Evolutionary conservation across 2,888 invertebrate species (phyloP), one percentile per base, ranked within the genome.

Genomic region (Salpingus planirostris): DNA sequence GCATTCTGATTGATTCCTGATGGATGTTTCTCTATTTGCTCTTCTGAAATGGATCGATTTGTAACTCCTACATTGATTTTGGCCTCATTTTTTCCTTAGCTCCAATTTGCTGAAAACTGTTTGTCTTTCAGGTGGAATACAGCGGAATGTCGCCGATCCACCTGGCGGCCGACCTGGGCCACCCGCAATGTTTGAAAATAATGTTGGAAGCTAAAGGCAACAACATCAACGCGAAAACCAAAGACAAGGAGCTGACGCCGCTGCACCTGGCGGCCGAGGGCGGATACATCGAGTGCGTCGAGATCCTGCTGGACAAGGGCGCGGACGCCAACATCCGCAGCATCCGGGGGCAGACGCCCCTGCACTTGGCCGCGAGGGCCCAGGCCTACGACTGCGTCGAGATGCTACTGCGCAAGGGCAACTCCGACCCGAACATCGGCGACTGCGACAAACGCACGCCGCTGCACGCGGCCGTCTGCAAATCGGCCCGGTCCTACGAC

Each of bases 241-340:
- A 78, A 3, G 82, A 80, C 34, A 80, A 83, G 48, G 81, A 82
- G 42, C 78, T 83, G 7, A 86, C 84, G 0, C 79, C 87, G 1
- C 55, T 89, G 32, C 92, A 92, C 67, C 66, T 91, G 42, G 89
- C 91, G 0, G 89, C 91, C 1, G 90, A 90, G 55, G 85, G 86
- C 33, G 89, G 90, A 2, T 85, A 85, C 55, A 74, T 74, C 7
- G 86, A 90, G 30, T 88, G 87, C 50, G 76, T 90, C 0, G 79
- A 82, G 50, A 61, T 85, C 24, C 60, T 89, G 23, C 55, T 90
- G 21, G 70, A 77, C 5, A 79, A 80, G 49, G 80, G 80, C 0
- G 89, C 89, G 0, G 80, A 85, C 52, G 78, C 81, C 0, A 77
- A 80, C 44, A 66, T 78, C 22, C 76, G 76, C 50, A 87, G 86